phyloP scores from a whole-genome alignment of 1,140 invertebrate genomes.

The Hyles euphorbiae region DNA sequence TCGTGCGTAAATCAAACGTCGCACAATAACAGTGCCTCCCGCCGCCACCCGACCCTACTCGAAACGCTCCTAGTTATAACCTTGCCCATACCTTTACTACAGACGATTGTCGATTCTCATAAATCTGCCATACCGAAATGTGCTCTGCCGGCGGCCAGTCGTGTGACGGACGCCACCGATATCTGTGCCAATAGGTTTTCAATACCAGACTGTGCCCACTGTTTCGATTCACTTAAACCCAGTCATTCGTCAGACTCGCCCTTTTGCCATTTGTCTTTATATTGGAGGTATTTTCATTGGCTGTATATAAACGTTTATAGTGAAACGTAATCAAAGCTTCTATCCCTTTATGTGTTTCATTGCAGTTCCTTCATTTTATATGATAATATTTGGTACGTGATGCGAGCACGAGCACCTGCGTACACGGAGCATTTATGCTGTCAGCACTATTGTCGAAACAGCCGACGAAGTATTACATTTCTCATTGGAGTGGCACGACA shows the following conservation, averaged over 20 bases:
- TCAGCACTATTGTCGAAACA: slow-evolving; percentile 22
- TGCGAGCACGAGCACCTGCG: too few relatives aligned
- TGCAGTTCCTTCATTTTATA: too few relatives aligned
- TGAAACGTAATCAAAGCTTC: slow-evolving; percentile 19
- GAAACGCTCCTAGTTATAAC: slow-evolving; percentile 34
- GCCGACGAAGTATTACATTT: slow-evolving; percentile 45
- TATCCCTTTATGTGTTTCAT: too few relatives aligned
- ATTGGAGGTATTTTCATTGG: slow-evolving; percentile 27
- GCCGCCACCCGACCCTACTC: slow-evolving; percentile 38
- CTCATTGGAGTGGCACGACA: slow-evolving; percentile 55
- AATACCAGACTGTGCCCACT: slow-evolving; percentile 25
- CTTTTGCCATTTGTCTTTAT: slow-evolving; percentile 25
- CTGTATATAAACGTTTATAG: slow-evolving; percentile 8
- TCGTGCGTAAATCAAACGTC: slow-evolving; percentile 71
- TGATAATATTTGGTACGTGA: too few relatives aligned
- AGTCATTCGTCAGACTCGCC: slow-evolving; percentile 24
- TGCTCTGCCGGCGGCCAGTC: slow-evolving; percentile 41
- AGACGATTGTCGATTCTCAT: slow-evolving; percentile 49
- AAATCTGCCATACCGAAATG: slow-evolving; percentile 64
- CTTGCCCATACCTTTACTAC: slow-evolving; percentile 34
- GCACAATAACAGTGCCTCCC: slow-evolving; percentile 67
- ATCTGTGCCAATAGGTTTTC: slow-evolving; percentile 57
- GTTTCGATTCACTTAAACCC: slow-evolving; percentile 34
- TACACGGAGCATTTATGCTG: too few relatives aligned
- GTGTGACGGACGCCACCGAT: slow-evolving; percentile 39